These are phyloP conservation scores for Tor tambroides DNA, from an alignment of 2,113 vertebrate genomes.

Conservation along the genomic window DNA sequence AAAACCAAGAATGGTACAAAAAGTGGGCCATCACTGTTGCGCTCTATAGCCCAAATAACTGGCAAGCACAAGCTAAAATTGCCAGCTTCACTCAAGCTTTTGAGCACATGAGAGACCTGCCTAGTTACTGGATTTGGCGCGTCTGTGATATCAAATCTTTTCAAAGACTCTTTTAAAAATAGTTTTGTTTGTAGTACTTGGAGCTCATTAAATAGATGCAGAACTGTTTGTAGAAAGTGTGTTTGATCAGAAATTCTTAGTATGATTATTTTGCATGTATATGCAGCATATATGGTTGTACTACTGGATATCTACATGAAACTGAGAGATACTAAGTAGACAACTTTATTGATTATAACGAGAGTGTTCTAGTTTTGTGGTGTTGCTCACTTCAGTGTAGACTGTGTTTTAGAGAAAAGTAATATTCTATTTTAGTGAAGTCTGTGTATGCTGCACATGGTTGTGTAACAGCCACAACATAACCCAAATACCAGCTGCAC, in stretches of 20 bases:
- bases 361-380: background rate
- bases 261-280: background rate
- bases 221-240: background rate
- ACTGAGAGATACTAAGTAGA: background rate
- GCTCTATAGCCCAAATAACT: background rate
- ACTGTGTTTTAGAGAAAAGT: background rate
- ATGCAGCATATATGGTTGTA: background rate
- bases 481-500: conserved; percentile 43
- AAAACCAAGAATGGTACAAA: background rate
- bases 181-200: background rate
- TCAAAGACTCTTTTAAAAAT: background rate
- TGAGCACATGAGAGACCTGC: background rate
- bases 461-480: conserved; percentile 50
- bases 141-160: background rate
- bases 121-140: background rate
- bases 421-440: conserved; percentile 53
- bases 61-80: background rate
- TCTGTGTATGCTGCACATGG: conserved; percentile 24
- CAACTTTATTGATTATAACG: background rate
- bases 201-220: background rate
- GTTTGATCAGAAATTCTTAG: background rate
- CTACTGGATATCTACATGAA: background rate
- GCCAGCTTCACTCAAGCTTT: background rate
- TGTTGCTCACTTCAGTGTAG: background rate
- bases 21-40: background rate